Evolutionary conservation across 2,113 vertebrate species (phyloP), one percentile per base, ranked within the genome.

Genomic region (Gobiocypris rarus): DNA sequence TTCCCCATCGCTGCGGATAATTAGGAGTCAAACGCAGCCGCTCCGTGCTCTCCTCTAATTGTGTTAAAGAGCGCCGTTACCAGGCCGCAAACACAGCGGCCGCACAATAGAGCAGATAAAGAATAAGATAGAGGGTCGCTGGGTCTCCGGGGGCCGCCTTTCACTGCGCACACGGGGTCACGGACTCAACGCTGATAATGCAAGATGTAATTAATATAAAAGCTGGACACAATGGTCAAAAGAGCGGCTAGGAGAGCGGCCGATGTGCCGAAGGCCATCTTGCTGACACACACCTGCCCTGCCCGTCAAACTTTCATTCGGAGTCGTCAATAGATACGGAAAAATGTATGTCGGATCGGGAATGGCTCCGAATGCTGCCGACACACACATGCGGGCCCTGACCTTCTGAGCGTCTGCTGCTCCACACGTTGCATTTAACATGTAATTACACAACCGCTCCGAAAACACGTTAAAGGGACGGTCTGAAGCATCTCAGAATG

Each of bases 131-230:
- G 95, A 96, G 96, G 96, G 95, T 96, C 85, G 89, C 95, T 92
- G 83, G 75, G 95, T 98, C 97, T 97, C 98, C 87, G 82, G 96
- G 96, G 97, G 94, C 92, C 93, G 94, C 93, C 96, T 96, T 96
- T 97, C 96, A 96, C 96, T 11, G 43, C 10, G 11, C 15, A 1
- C 63, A 63, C 92, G 88, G 95, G 95, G 95, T 96, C 96, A 96
- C 96, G 94, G 95, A 96, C 96, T 95, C 93, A 84, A 94, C 95
- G 96, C 96, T 97, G 96, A 98, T 98, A 98, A 97, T 97, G 96
- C 96, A 96, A 96, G 96, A 96, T 97, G 96, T 98, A 98, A 98
- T 99, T 99, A 98, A 98, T 98, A 98, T 98, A 98, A 98, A 97
- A 98, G 96, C 96, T 95, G 94, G 95, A 97, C 96, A 97, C 96